Percentiles rank a stretch among this genome's conserved stretches.
phyloP scores from a whole-genome alignment of 2,888 invertebrate genomes.

The Pinctada fucata region DNA sequence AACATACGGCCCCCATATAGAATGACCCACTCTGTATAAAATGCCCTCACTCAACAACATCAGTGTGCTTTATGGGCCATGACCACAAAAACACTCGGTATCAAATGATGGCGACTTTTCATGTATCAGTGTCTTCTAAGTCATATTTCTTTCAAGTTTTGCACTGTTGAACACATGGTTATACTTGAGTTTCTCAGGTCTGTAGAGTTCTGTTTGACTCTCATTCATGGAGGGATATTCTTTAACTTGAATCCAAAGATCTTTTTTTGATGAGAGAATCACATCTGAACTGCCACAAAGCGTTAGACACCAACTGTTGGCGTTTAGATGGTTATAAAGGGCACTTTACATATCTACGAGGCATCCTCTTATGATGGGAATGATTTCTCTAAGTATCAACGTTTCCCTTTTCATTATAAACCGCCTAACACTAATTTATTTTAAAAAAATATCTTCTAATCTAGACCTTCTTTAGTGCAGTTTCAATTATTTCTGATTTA shows the following conservation, averaged over 20 bases:
- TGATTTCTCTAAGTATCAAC: too few relatives aligned
- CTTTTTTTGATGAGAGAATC: not conserved
- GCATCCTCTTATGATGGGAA: too few relatives aligned
- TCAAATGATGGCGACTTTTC: not conserved
- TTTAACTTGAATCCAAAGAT: not conserved
- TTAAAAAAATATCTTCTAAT: too few relatives aligned
- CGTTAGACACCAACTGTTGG: not conserved
- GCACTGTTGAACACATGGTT: not conserved
- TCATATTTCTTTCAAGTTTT: not conserved
- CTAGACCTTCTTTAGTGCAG: too few relatives aligned
- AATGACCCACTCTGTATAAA: too few relatives aligned
- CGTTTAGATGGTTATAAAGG: not conserved
- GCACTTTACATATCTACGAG: too few relatives aligned
- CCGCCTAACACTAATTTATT: too few relatives aligned
- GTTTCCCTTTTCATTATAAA: too few relatives aligned
- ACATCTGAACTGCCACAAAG: not conserved
- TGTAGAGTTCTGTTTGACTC: not conserved
- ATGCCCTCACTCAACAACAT: too few relatives aligned
- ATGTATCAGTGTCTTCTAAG: not conserved
- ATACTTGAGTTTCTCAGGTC: not conserved
- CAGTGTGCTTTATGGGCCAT: not conserved
- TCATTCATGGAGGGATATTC: not conserved
- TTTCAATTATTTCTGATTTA: too few relatives aligned
- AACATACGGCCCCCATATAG: too few relatives aligned
- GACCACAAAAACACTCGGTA: not conserved